Conservation (phyloP, 2,113 vertebrate genomes). For the Stigmatopora nigra region DNA sequence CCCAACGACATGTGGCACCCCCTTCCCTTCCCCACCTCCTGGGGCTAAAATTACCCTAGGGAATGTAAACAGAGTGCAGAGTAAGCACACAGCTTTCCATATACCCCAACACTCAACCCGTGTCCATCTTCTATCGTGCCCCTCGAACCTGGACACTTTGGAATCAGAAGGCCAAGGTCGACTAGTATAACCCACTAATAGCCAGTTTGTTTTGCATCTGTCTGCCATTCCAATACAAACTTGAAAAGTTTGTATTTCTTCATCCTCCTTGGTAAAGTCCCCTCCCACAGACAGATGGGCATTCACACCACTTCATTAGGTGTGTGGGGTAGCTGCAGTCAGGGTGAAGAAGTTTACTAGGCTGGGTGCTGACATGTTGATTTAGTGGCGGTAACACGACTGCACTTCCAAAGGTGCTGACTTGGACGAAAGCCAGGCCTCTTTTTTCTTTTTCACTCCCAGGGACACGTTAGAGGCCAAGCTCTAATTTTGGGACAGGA, state of each 20-base stretch:
- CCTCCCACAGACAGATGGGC: slow-evolving; percentile 36
- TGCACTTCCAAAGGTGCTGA: slow-evolving; percentile 75
- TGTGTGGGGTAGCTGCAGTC: slow-evolving; percentile 60
- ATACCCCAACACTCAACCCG: slow-evolving; percentile 36
- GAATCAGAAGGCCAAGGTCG: slow-evolving; percentile 44
- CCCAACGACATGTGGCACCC: slow-evolving; percentile 53
- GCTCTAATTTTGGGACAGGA: slow-evolving; percentile 63
- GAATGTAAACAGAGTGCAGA: slow-evolving; percentile 75
- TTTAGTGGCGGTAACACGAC: slow-evolving; percentile 73
- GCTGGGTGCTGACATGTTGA: slow-evolving; percentile 73
- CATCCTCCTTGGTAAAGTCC: slow-evolving; percentile 18
- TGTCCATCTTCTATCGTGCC: slow-evolving; percentile 27
- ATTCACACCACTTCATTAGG: slow-evolving; percentile 59
- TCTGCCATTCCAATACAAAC: not conserved
- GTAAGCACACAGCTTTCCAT: slow-evolving; percentile 64
- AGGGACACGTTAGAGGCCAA: slow-evolving; percentile 61
- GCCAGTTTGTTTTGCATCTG: slow-evolving; percentile 1
- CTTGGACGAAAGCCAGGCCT: slow-evolving; percentile 71
- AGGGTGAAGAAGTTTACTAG: slow-evolving; percentile 66
- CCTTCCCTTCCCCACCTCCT: slow-evolving; percentile 32
- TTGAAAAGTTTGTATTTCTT: slow-evolving; percentile 3
- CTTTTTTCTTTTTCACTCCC: slow-evolving; percentile 40
- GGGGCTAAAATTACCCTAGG: slow-evolving; percentile 71
- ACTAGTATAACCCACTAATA: slow-evolving; percentile 10
- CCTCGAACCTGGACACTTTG: slow-evolving; percentile 39